These are phyloP conservation scores for Megalops atlanticus DNA, from an alignment of 2,113 vertebrate genomes.

Conservation along the genomic window DNA sequence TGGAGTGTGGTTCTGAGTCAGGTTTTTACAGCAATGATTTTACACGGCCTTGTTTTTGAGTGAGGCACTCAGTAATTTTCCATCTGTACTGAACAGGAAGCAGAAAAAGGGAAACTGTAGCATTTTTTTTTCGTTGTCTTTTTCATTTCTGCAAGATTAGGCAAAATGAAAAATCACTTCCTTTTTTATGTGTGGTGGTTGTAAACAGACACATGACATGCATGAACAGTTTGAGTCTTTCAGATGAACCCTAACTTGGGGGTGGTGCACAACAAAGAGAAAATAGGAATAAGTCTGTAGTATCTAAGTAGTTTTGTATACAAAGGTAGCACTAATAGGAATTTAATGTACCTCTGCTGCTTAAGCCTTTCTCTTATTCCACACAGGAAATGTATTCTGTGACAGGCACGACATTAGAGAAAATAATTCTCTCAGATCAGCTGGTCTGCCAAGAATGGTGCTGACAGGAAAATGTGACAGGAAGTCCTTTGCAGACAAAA, in stretches of 20 bases:
- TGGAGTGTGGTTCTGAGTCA: neutral
- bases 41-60: constrained; percentile 3
- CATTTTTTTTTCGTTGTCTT: constrained; percentile 9
- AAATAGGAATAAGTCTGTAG: neutral
- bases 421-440: constrained; percentile 5
- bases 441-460: constrained; percentile 1
- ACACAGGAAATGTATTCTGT: constrained; percentile 14
- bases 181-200: neutral
- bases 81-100: constrained; percentile 48
- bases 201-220: neutral
- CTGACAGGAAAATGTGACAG: constrained; percentile 33
- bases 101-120: constrained; percentile 44
- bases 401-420: neutral
- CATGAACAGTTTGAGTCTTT: neutral
- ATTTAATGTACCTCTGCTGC: no score
- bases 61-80: constrained; percentile 49
- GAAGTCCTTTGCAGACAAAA: neutral
- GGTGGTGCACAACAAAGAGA: neutral
- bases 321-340: neutral
- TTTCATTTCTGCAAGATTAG: constrained; percentile 17
- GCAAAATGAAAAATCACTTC: neutral
- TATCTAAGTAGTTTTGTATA: neutral
- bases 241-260: neutral
- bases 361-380: neutral
- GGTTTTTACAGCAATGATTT: neutral